phyloP scores from a whole-genome alignment of 1,140 invertebrate genomes.

The Belonocnema kinseyi region DNA sequence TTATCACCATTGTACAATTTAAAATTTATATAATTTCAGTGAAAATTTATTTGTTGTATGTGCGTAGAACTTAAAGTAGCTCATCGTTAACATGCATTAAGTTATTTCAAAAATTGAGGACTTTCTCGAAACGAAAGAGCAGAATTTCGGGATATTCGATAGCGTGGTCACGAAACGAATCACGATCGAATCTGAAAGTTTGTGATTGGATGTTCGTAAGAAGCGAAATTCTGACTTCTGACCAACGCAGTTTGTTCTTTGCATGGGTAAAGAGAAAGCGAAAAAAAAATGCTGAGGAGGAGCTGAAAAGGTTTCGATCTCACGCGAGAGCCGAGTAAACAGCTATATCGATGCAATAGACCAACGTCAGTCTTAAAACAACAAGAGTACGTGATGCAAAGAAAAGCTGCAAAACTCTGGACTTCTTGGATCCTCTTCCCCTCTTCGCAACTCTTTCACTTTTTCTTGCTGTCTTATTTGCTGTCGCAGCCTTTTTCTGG shows the following conservation, averaged over 20 bases:
- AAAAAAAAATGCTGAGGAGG: constrained; percentile 9
- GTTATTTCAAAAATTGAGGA: no score
- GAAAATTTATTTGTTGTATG: no score
- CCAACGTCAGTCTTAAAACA: constrained; percentile 4
- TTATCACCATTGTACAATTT: no score
- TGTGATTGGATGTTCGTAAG: constrained; percentile 23
- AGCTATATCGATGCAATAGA: no score
- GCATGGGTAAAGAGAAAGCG: not conserved
- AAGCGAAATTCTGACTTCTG: constrained; percentile 17
- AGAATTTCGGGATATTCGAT: constrained; percentile 2
- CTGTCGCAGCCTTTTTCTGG: constrained; percentile 18
- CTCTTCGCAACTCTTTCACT: constrained; percentile 9
- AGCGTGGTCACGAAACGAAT: constrained; percentile 25
- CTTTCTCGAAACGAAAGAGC: not conserved
- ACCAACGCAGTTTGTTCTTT: constrained; percentile 17
- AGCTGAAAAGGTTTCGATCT: constrained; percentile 33
- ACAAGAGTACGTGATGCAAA: constrained; percentile 17
- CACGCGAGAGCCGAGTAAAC: constrained; percentile 28
- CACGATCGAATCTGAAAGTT: constrained; percentile 8
- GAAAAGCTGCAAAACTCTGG: constrained; percentile 4
- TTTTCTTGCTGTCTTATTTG: not conserved
- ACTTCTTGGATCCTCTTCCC: constrained; percentile 14
- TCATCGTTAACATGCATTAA: no score
- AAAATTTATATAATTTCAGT: no score
- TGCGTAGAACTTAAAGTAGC: no score